Evolutionary conservation across 2,113 vertebrate species (phyloP).

Genomic region (Picathartes gymnocephalus): DNA sequence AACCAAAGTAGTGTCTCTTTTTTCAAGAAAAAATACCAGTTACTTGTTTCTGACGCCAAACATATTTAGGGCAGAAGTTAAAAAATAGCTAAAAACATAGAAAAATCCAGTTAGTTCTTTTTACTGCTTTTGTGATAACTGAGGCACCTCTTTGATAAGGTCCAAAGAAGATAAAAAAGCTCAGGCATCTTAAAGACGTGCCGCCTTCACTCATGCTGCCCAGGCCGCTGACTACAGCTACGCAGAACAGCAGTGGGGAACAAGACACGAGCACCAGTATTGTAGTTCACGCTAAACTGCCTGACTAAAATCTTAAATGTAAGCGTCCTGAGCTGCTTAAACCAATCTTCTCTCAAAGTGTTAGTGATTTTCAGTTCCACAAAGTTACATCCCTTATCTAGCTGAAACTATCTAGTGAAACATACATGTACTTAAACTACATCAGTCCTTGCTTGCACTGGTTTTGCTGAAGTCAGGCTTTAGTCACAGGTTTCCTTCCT

Average conservation of each 20-base stretch:
- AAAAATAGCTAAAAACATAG: not conserved
- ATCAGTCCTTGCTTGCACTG: not conserved
- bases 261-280: rapidly evolving
- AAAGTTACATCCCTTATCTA: not conserved
- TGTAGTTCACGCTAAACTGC: not conserved
- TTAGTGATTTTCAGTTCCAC: not conserved
- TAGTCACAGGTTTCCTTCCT: not conserved
- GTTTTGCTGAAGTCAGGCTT: not conserved
- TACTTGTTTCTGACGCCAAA: not conserved
- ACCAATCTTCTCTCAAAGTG: not conserved
- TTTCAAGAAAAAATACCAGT: not conserved
- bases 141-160: not conserved
- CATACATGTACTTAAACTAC: not conserved
- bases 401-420: not conserved
- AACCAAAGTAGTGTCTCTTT: not conserved
- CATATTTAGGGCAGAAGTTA: not conserved
- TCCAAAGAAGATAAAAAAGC: not conserved
- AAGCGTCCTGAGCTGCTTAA: not conserved
- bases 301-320: not conserved
- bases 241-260: not conserved
- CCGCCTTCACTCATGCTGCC: not conserved
- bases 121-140: not conserved
- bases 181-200: rapidly evolving
- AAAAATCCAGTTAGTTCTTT: not conserved
- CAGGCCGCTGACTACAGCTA: not conserved